These are phyloP conservation scores for Coecobrya sp. DNA, from an alignment of 2,888 invertebrate genomes.

Conservation along the genomic window DNA sequence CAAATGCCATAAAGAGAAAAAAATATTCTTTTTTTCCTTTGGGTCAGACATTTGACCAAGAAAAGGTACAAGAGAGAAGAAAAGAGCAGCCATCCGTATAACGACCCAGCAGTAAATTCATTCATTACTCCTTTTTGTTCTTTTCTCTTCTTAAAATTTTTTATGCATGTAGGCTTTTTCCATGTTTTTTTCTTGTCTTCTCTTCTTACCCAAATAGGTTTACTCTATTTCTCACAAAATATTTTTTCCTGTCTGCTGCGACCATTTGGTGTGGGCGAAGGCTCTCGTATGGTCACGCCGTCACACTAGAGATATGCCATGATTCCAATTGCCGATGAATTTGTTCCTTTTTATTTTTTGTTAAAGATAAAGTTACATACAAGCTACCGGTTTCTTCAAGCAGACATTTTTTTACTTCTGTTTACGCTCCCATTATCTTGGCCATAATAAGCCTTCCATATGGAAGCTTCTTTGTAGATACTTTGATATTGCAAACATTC, in stretches of 20 bases:
- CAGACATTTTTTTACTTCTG: not conserved
- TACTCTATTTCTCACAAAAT: slow-evolving; percentile 2
- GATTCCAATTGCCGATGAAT: slow-evolving; percentile 56
- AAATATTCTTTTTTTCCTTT: slow-evolving; percentile 10
- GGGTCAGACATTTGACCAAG: slow-evolving; percentile 48
- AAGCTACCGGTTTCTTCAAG: slow-evolving; percentile 48
- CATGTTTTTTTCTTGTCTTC: slow-evolving; percentile 33
- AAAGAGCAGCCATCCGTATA: slow-evolving; percentile 13
- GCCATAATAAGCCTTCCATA: not conserved
- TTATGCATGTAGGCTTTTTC: slow-evolving; percentile 49
- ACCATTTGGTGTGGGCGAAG: slow-evolving; percentile 70
- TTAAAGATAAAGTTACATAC: slow-evolving; percentile 39
- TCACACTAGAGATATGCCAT: not conserved
- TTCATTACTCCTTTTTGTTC: slow-evolving; percentile 2
- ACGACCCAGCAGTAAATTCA: slow-evolving; percentile 23
- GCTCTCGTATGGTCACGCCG: slow-evolving; percentile 22
- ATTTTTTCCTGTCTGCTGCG: slow-evolving; percentile 27
- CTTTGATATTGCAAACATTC: slow-evolving; percentile 22
- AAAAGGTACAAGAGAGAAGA: slow-evolving; percentile 3
- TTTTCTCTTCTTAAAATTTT: not conserved
- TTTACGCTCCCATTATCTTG: not conserved
- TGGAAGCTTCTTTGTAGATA: not conserved
- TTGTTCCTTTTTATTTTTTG: slow-evolving; percentile 58
- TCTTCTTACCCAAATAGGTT: not conserved
- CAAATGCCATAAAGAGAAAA: slow-evolving; percentile 8